Conservation (phyloP, 2,113 vertebrate species). For the Charadrius vociferus region DNA sequence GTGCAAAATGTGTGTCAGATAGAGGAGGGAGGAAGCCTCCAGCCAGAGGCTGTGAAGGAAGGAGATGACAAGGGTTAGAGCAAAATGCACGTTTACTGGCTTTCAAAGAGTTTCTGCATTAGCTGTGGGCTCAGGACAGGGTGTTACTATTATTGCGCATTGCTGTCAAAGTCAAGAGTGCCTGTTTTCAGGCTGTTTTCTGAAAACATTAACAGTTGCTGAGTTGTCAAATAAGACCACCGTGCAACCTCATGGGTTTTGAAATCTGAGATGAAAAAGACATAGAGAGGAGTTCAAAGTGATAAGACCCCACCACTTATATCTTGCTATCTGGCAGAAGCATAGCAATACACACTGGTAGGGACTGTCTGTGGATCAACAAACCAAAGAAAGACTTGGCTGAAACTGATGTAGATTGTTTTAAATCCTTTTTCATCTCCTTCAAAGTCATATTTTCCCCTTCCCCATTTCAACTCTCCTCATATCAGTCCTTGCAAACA, state of each 20-base stretch:
- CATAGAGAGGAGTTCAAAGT: not conserved
- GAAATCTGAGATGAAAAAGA: slow-evolving; percentile 22
- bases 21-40: not conserved
- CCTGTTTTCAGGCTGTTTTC: slow-evolving; percentile 7
- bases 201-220: not conserved
- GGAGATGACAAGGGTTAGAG: not conserved
- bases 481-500: not conserved
- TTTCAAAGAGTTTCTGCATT: not conserved
- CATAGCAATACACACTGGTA: not conserved
- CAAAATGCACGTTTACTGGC: not conserved
- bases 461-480: not conserved
- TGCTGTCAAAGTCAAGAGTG: not conserved
- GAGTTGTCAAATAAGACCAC: not conserved
- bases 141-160: not conserved
- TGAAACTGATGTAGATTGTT: not conserved
- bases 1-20: not conserved
- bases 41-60: not conserved
- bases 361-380: not conserved
- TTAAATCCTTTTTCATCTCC: not conserved
- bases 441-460: not conserved
- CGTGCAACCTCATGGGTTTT: not conserved
- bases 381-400: not conserved
- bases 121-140: not conserved
- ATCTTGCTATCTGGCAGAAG: not conserved
- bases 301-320: not conserved